These are phyloP conservation scores for Sebastes glaucus DNA, from an alignment of 2,797 vertebrate species.

Conservation along the genomic window DNA sequence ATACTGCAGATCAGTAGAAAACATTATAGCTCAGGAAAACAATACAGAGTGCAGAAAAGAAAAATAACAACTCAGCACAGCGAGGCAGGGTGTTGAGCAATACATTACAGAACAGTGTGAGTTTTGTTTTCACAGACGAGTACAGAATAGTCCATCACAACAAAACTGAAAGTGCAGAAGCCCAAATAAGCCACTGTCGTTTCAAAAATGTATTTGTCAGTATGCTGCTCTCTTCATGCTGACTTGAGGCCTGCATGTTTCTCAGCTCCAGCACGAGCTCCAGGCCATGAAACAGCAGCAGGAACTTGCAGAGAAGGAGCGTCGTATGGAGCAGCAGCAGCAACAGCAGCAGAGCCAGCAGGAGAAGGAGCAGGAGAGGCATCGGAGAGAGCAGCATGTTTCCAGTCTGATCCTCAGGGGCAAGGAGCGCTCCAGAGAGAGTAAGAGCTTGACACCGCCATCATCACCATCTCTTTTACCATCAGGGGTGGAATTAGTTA, in stretches of 20 bases:
- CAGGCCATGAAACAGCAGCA: slow-evolving; percentile 98
- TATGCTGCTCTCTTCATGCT: slow-evolving; percentile 34
- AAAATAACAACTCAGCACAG: slow-evolving; percentile 50
- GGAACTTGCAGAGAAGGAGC: slow-evolving; percentile 96
- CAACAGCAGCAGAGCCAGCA: slow-evolving; percentile 95
- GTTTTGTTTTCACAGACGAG: slow-evolving; percentile 28
- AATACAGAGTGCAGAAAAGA: slow-evolving; percentile 40
- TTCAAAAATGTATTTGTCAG: slow-evolving; percentile 30
- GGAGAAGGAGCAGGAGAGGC: slow-evolving; percentile 96
- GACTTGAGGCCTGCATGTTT: slow-evolving; percentile 35
- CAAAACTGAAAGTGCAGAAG: slow-evolving; percentile 33
- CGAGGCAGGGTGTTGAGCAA: slow-evolving; percentile 32
- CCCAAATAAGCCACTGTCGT: slow-evolving; percentile 24
- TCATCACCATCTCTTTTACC: slow-evolving; percentile 5
- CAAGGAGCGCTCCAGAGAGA: slow-evolving; percentile 96
- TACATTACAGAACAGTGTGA: slow-evolving; percentile 45
- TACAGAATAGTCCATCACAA: slow-evolving; percentile 31
- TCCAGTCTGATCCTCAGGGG: slow-evolving; percentile 88
- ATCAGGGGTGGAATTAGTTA: slow-evolving; percentile 22
- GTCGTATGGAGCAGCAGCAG: slow-evolving; percentile 92
- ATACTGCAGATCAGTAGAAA: slow-evolving; percentile 56
- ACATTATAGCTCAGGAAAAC: slow-evolving; percentile 44
- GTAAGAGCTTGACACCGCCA: slow-evolving; percentile 84
- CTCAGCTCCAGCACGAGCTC: slow-evolving; percentile 98
- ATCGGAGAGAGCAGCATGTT: slow-evolving; percentile 92